phyloP scores from a whole-genome alignment of 2,797 vertebrate genomes.

The Amblyraja radiata region DNA sequence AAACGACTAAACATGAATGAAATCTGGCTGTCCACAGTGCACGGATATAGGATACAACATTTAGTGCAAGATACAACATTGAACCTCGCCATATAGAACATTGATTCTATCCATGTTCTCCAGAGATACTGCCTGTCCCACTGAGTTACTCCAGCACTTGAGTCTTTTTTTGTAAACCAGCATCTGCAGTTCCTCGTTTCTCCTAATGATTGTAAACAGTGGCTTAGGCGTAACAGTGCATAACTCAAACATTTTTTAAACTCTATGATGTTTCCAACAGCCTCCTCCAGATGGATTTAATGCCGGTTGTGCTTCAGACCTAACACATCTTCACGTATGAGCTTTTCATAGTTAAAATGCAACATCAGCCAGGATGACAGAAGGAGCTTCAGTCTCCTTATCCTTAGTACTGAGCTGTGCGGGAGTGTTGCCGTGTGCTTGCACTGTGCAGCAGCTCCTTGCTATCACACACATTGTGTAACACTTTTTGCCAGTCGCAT shows the following conservation, averaged over 20 bases:
- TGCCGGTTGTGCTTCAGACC: neutral
- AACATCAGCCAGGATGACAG: conserved; percentile 13
- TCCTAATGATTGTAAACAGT: neutral
- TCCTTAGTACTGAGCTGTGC: conserved; percentile 22
- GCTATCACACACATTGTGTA: conserved; percentile 28
- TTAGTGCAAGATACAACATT: no score
- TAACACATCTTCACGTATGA: conserved; percentile 11
- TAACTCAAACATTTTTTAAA: neutral
- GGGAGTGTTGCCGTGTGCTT: neutral
- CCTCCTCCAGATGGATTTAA: conserved; percentile 2
- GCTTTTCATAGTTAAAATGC: conserved; percentile 11
- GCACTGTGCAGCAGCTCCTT: conserved; percentile 1
- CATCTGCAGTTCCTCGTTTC: no score
- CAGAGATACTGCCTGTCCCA: neutral
- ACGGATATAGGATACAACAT: no score
- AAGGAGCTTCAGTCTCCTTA: conserved; percentile 8
- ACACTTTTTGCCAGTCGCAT: conserved; percentile 28
- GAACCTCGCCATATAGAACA: no score
- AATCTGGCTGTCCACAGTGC: no score
- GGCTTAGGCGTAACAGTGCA: neutral
- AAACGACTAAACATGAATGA: no score
- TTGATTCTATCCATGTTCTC: no score
- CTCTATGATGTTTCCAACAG: neutral
- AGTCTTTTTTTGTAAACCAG: no score
- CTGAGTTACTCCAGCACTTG: no score